A percentile compares a stretch with the other conserved stretches of the same genome.
Evolutionary conservation across 2,113 vertebrate genomes (phyloP).

Genomic region (Nasalis larvatus): DNA sequence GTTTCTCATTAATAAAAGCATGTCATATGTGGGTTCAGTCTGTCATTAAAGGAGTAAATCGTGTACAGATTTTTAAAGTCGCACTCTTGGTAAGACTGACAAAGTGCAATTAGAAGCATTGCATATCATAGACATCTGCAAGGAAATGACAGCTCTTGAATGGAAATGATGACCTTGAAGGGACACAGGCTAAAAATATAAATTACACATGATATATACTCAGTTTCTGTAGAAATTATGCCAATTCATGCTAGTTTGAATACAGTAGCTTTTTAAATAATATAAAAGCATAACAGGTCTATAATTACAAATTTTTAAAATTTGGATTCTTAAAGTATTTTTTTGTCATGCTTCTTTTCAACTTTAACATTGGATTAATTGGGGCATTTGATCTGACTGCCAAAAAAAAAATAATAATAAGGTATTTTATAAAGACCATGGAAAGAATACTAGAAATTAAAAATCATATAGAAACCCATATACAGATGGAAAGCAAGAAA

Average conservation of each 20-base stretch:
- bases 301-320: constrained; percentile 26
- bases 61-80: constrained; percentile 82
- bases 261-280: constrained; percentile 25
- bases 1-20: constrained; percentile 70
- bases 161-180: constrained; percentile 66
- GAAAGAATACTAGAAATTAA: constrained; percentile 3
- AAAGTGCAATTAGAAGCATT: constrained; percentile 79
- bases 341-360: not conserved
- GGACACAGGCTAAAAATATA: constrained; percentile 68
- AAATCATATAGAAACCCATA: not conserved
- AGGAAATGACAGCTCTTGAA: constrained; percentile 70
- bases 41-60: constrained; percentile 80
- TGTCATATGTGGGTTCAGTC: constrained; percentile 62
- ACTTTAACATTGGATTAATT: not conserved
- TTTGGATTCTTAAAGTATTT: constrained; percentile 27
- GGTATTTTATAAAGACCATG: not conserved
- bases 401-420: not conserved
- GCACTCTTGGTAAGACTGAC: constrained; percentile 80
- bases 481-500: not conserved
- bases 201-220: constrained; percentile 56
- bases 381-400: not conserved
- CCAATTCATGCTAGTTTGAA: constrained; percentile 19
- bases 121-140: constrained; percentile 74
- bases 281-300: not conserved
- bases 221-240: constrained; percentile 56